Evolutionary conservation across 2,888 invertebrate species (phyloP).

Genomic region (Phaonia tiefii): DNA sequence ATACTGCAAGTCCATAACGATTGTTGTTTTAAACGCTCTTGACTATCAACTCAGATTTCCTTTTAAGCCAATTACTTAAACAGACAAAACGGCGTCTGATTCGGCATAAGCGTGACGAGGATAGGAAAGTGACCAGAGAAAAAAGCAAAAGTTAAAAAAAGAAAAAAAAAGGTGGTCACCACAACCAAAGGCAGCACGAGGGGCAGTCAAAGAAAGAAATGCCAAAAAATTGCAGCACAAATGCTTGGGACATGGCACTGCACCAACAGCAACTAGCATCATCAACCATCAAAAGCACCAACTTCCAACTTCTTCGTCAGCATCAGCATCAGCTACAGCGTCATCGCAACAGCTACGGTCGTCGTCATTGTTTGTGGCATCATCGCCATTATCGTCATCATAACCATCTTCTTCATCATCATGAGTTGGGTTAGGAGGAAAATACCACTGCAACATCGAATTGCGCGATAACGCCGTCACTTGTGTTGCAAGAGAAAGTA

Average conservation of each 20-base stretch:
- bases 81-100: no score
- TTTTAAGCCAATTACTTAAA: no score
- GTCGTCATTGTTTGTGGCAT: conserved; percentile 11
- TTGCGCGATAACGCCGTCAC: conserved; percentile 28
- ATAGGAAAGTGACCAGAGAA: no score
- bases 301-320: background rate
- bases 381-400: background rate
- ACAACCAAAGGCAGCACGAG: conserved; percentile 2
- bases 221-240: conserved; percentile 20
- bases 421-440: conserved; percentile 20
- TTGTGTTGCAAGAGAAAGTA: conserved; percentile 61
- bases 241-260: background rate
- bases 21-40: no score
- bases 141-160: background rate
- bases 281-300: background rate
- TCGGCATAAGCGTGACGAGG: no score
- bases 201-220: background rate
- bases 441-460: background rate
- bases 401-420: background rate
- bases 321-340: background rate
- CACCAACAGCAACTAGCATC: no score
- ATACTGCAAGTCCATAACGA: no score
- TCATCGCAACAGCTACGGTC: background rate
- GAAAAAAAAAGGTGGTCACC: conserved; percentile 43
- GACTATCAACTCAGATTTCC: no score